Conservation (phyloP, 2,113 vertebrate genomes). For the Paratilapia polleni region DNA sequence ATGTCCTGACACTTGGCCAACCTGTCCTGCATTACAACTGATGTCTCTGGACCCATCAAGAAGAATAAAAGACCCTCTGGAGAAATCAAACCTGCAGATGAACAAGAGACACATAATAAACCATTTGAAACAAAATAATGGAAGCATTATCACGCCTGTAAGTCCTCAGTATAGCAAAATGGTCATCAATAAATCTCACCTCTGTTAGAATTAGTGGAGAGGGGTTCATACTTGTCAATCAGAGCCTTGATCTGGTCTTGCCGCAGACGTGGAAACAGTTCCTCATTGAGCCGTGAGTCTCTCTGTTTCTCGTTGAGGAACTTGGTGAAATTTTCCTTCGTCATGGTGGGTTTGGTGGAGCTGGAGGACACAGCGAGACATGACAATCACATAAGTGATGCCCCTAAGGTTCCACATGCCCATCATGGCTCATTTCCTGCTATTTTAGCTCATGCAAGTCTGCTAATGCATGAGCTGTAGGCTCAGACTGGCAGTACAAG, state of each 20-base stretch:
- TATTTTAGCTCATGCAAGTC: not conserved
- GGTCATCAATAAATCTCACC: constrained; percentile 75
- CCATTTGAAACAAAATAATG: not conserved
- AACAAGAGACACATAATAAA: not conserved
- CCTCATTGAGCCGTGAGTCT: constrained; percentile 91
- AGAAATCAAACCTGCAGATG: constrained; percentile 87
- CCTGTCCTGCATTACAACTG: constrained; percentile 86
- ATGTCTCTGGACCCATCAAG: constrained; percentile 91
- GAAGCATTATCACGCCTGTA: not conserved
- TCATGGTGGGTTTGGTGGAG: constrained; percentile 93
- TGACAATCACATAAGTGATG: not conserved
- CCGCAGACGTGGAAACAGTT: constrained; percentile 88
- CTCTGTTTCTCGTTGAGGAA: constrained; percentile 97
- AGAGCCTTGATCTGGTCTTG: constrained; percentile 91
- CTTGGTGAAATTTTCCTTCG: constrained; percentile 92
- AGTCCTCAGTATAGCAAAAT: not conserved
- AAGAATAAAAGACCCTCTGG: constrained; percentile 93
- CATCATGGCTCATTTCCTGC: not conserved
- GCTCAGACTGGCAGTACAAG: not conserved
- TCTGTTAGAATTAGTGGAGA: constrained; percentile 86
- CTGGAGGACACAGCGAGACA: constrained; percentile 42
- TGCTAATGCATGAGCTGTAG: not conserved
- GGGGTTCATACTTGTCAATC: constrained; percentile 95
- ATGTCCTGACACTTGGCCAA: constrained; percentile 90
- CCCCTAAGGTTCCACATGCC: not conserved